Percentiles rank a stretch among this genome's conserved stretches.
Conservation (phyloP, 2,113 vertebrate species). For the Onychorhynchus coronatus region DNA sequence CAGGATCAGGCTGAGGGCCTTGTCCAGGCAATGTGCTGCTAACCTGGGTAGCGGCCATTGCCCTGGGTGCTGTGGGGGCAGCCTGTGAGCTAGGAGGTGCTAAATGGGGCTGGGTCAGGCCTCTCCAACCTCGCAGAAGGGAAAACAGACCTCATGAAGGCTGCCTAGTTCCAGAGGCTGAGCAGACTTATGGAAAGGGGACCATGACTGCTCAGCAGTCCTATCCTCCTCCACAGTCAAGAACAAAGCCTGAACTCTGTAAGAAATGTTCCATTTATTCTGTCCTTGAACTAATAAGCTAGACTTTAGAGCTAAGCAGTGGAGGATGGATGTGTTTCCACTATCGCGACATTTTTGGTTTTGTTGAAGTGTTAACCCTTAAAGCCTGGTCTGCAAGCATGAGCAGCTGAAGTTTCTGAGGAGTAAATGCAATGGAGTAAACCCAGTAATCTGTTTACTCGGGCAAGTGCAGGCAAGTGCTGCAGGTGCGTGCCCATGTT, state of each 20-base stretch:
- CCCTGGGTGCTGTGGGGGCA: background rate
- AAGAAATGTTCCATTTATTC: background rate
- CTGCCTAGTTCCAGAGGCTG: background rate
- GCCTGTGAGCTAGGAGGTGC: too few species aligned
- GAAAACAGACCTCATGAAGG: background rate
- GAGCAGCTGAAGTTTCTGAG: background rate
- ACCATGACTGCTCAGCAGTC: fast-evolving
- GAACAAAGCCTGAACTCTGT: background rate
- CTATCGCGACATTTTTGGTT: background rate
- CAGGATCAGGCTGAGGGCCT: background rate
- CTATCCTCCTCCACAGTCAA: background rate
- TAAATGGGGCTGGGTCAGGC: fast-evolving
- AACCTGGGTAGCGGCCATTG: fast-evolving
- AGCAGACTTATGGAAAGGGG: too few species aligned
- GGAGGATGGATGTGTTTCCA: background rate
- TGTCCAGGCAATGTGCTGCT: background rate
- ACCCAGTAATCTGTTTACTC: background rate
- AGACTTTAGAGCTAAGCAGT: background rate
- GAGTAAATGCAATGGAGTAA: background rate
- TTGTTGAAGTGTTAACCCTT: background rate
- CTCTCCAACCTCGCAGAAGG: fast-evolving
- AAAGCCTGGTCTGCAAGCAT: background rate
- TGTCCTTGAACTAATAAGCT: background rate
- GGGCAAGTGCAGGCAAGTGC: too few species aligned
- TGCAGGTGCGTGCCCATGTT: background rate